Evolutionary conservation across 2,797 vertebrate species (phyloP).

Genomic region (Trachops cirrhosus): DNA sequence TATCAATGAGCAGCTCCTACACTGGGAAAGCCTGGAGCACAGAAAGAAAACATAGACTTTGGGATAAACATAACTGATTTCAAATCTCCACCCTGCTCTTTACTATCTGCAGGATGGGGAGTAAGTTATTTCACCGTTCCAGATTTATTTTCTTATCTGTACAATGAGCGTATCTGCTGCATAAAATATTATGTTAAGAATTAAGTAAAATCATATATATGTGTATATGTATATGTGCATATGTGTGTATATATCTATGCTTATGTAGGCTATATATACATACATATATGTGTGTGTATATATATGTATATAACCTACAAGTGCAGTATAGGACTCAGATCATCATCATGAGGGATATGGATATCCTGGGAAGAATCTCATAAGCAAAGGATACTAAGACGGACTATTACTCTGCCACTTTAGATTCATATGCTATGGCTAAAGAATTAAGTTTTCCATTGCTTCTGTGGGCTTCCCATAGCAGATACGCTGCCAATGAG

Average conservation of each 20-base stretch:
- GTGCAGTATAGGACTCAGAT: background rate
- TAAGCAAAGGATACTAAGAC: background rate
- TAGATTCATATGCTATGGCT: background rate
- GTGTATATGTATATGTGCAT: background rate
- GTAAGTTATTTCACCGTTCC: background rate
- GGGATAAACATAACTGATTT: background rate
- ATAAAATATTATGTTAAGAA: background rate
- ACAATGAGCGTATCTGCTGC: background rate
- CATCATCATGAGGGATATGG: background rate
- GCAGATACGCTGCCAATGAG: background rate
- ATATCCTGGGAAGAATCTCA: background rate
- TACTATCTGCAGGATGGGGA: background rate
- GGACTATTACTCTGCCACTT: background rate
- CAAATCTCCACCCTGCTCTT: background rate
- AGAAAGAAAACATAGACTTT: background rate
- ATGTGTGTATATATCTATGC: background rate
- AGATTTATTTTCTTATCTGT: background rate
- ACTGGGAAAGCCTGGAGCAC: background rate
- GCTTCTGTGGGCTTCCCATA: background rate
- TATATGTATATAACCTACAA: background rate
- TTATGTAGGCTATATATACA: too few relatives aligned
- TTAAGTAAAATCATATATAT: background rate
- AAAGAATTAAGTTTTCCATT: background rate
- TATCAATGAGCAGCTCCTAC: background rate
- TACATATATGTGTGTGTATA: background rate